Evolutionary conservation across 1,140 invertebrate species (phyloP).

Genomic region (Pararge aegeria): DNA sequence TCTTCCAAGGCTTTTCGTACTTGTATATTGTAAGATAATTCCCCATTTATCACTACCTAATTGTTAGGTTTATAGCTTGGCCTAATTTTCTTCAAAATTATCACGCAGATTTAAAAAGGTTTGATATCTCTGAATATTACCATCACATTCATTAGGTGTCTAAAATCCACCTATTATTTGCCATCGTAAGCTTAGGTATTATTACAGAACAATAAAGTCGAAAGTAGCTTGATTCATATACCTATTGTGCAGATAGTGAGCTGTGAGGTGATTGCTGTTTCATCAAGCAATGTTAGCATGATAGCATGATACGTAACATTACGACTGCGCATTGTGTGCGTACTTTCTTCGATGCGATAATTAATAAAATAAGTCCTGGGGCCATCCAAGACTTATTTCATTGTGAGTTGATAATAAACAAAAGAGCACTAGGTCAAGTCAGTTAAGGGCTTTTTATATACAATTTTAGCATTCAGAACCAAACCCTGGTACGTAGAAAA

Average conservation of each 20-base stretch:
- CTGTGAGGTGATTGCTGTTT: constrained; percentile 23
- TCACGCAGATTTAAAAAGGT: too few relatives aligned
- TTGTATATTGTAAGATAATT: too few relatives aligned
- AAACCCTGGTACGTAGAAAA: too few relatives aligned
- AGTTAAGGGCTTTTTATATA: too few relatives aligned
- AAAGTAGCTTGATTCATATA: constrained; percentile 11
- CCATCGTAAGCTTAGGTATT: constrained; percentile 4
- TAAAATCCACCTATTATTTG: constrained; percentile 14
- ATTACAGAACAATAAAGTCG: background rate
- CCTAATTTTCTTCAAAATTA: too few relatives aligned
- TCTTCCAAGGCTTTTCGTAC: too few relatives aligned
- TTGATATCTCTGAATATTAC: too few relatives aligned
- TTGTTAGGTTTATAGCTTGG: too few relatives aligned
- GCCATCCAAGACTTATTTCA: constrained; percentile 6
- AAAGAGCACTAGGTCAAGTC: too few relatives aligned
- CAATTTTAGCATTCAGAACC: too few relatives aligned
- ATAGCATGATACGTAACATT: constrained; percentile 53
- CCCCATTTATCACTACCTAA: too few relatives aligned
- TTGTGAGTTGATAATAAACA: background rate
- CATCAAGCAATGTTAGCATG: constrained; percentile 37
- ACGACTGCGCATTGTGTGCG: constrained; percentile 44
- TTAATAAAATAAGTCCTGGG: constrained; percentile 34
- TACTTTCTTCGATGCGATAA: constrained; percentile 58
- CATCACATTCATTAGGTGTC: constrained; percentile 26
- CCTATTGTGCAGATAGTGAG: constrained; percentile 4